Conservation (phyloP, 2,113 vertebrate species). For the Tinamus guttatus region DNA sequence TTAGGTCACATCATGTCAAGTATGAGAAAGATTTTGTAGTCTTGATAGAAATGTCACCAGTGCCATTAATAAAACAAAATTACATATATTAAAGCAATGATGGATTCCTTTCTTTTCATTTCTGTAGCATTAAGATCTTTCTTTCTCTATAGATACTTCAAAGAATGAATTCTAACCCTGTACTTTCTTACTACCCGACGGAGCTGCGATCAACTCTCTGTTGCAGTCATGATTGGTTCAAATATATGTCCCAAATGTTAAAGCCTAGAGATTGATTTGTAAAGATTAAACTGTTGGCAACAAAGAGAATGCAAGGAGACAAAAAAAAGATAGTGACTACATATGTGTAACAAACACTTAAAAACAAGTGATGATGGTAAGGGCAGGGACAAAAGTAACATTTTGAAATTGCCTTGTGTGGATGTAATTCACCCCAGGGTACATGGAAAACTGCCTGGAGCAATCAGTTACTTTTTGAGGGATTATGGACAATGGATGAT, state of each 20-base stretch:
- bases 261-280: slow-evolving; percentile 49
- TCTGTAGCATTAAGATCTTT: not conserved
- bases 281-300: not conserved
- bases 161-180: not conserved
- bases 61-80: not conserved
- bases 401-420: not conserved
- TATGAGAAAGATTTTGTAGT: not conserved
- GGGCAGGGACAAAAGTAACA: not conserved
- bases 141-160: not conserved
- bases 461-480: not conserved
- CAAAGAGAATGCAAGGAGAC: not conserved
- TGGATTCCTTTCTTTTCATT: not conserved
- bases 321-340: not conserved
- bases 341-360: slow-evolving; percentile 47
- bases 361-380: slow-evolving; percentile 4
- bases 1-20: not conserved
- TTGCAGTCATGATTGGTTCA: not conserved
- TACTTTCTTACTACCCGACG: not conserved
- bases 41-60: not conserved
- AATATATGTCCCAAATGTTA: not conserved
- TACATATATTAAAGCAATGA: not conserved
- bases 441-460: too few species aligned
- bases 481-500: not conserved
- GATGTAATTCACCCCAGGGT: not conserved
- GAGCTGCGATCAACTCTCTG: slow-evolving; percentile 39